These are phyloP conservation scores for Nyleta sp. DNA, from an alignment of 2,888 invertebrate species.

Conservation along the genomic window DNA sequence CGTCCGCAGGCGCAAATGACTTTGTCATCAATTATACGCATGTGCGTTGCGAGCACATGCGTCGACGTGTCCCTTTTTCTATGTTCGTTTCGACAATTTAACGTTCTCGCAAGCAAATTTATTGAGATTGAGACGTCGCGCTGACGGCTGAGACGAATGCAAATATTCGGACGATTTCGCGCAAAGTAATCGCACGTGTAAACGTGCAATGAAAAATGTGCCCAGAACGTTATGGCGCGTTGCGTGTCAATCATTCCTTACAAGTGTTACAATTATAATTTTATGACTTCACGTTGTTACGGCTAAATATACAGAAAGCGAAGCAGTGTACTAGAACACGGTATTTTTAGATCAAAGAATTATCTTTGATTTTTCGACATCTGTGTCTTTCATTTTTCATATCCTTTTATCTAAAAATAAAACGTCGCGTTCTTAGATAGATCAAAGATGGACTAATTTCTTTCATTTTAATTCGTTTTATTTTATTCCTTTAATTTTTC, in stretches of 20 bases:
- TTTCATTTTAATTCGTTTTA: too few species aligned
- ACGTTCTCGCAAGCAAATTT: constrained; percentile 38
- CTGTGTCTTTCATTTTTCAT: constrained; percentile 24
- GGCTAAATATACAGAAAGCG: constrained; percentile 23
- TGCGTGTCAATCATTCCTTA: constrained; percentile 42
- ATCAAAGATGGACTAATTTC: constrained; percentile 38
- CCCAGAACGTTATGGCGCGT: constrained; percentile 24
- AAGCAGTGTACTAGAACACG: neutral
- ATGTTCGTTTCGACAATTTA: constrained; percentile 36
- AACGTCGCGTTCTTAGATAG: neutral
- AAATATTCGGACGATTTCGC: constrained; percentile 54
- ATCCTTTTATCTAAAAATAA: constrained; percentile 47
- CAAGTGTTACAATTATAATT: constrained; percentile 48
- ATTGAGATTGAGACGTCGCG: constrained; percentile 49
- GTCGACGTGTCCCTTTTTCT: constrained; percentile 29
- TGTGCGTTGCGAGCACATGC: constrained; percentile 28
- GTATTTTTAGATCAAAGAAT: constrained; percentile 60
- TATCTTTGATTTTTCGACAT: constrained; percentile 47
- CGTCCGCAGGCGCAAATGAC: constrained; percentile 39
- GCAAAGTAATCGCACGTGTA: constrained; percentile 53
- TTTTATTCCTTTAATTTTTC: too few species aligned
- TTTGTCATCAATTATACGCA: constrained; percentile 50
- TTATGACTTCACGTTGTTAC: constrained; percentile 4
- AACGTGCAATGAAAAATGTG: constrained; percentile 45
- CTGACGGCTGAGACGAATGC: constrained; percentile 48